Base-by-base conservation (phyloP, 2,113 vertebrate species). In the Hemichromis elongatus region DNA sequence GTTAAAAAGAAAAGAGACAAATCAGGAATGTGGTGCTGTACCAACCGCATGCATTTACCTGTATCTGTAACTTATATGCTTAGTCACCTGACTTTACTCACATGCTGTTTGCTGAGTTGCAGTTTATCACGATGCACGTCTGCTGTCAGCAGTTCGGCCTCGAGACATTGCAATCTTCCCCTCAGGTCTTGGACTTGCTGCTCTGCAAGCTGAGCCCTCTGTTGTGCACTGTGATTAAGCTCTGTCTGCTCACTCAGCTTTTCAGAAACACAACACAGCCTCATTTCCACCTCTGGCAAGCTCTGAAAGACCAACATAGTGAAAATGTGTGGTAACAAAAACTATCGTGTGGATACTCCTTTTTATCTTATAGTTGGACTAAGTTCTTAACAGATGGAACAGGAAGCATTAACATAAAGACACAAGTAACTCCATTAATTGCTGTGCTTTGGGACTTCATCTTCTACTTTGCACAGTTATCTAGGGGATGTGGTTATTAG, bases 101-200 rank as follows among this genome's bases (percentile, higher is more conserved):
- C 98, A 77, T 97, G 97, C 91, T 97, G 96, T 81, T 96, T 96
- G 88, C 96, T 96, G 11, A 93, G 94, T 82, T 94, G 96, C 88
- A 97, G 92, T 77, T 84, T 90, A 81, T 98, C 97, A 26, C 88
- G 87, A 14, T 94, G 91, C 86, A 97, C 77, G 13, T 96, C 94
- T 77, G 95, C 93, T 24, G 95, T 94, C 6, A 96, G 66, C 85
- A 98, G 93, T 85, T 98, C 96, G 1, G 92, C 93, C 92, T 98
- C 97, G 89, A 97, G 90, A 10, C 89, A 81, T 50, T 94, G 96
- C 80, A 97, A 89, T 16, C 94, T 95, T 77, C 93, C 21, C 14
- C 94, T 96, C 83, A 98, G 95, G 77, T 92, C 92, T 82, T 96
- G 96, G 28, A 95, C 92, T 83, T 93, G 88, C 83, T 92, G 94